These are phyloP conservation scores for Archivesica marissinica DNA, from an alignment of 1,140 invertebrate genomes.

Conservation along the genomic window DNA sequence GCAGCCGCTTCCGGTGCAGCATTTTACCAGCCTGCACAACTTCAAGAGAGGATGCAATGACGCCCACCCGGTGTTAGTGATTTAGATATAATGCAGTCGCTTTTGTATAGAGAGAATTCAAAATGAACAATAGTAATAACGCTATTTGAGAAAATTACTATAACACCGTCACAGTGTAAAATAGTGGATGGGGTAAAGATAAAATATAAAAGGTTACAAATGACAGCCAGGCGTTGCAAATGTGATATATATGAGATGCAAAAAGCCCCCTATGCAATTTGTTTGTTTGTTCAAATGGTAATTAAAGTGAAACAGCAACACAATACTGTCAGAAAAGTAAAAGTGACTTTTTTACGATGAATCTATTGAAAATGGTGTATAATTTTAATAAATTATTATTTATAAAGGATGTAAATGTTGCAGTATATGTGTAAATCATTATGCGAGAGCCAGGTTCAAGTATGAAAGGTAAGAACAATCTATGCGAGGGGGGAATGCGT, in stretches of 20 bases:
- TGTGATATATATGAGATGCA: conserved; percentile 19
- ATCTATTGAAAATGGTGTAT: not conserved
- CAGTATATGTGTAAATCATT: not conserved
- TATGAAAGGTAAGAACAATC: not conserved
- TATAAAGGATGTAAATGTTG: not conserved
- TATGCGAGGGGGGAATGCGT: conserved; percentile 22
- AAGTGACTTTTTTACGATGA: not conserved
- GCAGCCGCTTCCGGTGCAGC: conserved; percentile 69
- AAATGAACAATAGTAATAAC: not conserved
- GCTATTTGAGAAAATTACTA: not conserved
- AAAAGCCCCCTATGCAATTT: conserved; percentile 12
- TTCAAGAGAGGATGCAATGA: conserved; percentile 76
- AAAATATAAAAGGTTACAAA: not conserved
- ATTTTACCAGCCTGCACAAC: conserved; percentile 73
- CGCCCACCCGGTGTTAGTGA: conserved; percentile 19
- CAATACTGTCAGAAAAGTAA: not conserved
- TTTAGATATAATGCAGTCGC: conserved; percentile 28
- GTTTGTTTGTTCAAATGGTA: not conserved
- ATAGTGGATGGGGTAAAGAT: not conserved
- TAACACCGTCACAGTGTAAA: not conserved
- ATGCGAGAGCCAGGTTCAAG: not conserved
- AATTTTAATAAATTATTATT: conserved; percentile 10
- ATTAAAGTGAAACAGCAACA: too few relatives aligned
- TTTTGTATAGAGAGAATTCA: conserved; percentile 24
- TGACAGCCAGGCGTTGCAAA: not conserved